A percentile compares a stretch with the other conserved stretches of the same genome.
These are phyloP conservation scores for Stegostoma tigrinum DNA, from an alignment of 2,113 vertebrate genomes.

Conservation along the genomic window DNA sequence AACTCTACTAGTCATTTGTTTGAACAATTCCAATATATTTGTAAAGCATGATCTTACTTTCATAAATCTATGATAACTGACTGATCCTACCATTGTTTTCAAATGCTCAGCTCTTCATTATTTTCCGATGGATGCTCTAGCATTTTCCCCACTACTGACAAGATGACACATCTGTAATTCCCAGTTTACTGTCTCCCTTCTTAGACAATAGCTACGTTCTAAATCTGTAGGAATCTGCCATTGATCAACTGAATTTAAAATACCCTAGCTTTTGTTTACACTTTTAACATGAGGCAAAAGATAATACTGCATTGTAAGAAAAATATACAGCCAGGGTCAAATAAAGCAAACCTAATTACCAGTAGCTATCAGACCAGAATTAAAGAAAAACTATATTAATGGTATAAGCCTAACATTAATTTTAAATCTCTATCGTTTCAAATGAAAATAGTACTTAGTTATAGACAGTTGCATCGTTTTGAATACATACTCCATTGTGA, in stretches of 20 bases:
- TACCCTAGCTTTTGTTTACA: neutral
- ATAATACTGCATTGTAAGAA: neutral
- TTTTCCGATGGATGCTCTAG: too few species aligned
- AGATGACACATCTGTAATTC: too few species aligned
- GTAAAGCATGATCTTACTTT: too few species aligned
- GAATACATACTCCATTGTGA: neutral
- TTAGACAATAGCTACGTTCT: too few species aligned
- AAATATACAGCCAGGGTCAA: neutral
- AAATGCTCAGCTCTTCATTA: too few species aligned
- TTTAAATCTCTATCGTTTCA: neutral
- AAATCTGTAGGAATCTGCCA: neutral
- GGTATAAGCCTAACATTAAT: neutral
- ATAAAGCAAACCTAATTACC: too few species aligned
- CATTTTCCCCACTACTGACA: too few species aligned
- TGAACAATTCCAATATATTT: too few species aligned
- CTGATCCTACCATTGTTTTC: too few species aligned
- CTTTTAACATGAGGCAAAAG: neutral
- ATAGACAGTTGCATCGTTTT: neutral
- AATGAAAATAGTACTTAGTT: neutral
- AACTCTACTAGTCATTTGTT: too few species aligned
- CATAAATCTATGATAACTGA: too few species aligned
- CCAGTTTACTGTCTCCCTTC: too few species aligned
- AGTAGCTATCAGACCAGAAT: neutral
- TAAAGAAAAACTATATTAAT: neutral
- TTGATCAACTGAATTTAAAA: neutral